phyloP scores from a whole-genome alignment of 2,113 vertebrate genomes.

The Kryptolebias marmoratus region DNA sequence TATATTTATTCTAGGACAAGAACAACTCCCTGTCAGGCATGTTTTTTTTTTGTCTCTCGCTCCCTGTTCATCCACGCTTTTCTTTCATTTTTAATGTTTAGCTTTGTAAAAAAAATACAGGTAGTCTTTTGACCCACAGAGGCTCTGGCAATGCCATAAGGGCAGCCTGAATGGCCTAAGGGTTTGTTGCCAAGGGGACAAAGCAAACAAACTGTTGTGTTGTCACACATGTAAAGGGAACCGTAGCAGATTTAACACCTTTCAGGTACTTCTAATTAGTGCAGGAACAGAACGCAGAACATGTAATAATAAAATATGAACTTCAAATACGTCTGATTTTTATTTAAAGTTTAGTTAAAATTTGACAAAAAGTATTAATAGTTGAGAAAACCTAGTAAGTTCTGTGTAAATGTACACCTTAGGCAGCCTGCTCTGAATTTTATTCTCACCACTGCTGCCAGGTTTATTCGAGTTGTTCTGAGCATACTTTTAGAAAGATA shows the following conservation, averaged over 20 bases:
- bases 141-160: slow-evolving; percentile 75
- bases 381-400: not conserved
- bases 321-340: not conserved
- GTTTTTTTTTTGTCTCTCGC: slow-evolving; percentile 5
- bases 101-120: slow-evolving; percentile 48
- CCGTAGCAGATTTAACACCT: slow-evolving; percentile 64
- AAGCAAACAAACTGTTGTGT: slow-evolving; percentile 85
- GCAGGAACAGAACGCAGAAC: not conserved
- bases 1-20: slow-evolving; percentile 49
- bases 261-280: slow-evolving; percentile 61
- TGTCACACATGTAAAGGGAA: slow-evolving; percentile 79
- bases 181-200: slow-evolving; percentile 85
- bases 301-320: slow-evolving; percentile 7
- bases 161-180: slow-evolving; percentile 81
- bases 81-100: slow-evolving; percentile 37
- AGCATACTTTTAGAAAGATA: slow-evolving; percentile 42
- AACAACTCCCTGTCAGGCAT: slow-evolving; percentile 30
- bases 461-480: slow-evolving; percentile 27
- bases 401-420: slow-evolving; percentile 25
- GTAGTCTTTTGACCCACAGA: slow-evolving; percentile 67
- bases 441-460: slow-evolving; percentile 19
- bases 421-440: slow-evolving; percentile 6
- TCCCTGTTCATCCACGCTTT: slow-evolving; percentile 3
- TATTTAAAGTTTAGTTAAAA: not conserved
- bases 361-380: not conserved